These are phyloP conservation scores for Erpornis zantholeuca DNA, from an alignment of 2,113 vertebrate species.

Conservation along the genomic window DNA sequence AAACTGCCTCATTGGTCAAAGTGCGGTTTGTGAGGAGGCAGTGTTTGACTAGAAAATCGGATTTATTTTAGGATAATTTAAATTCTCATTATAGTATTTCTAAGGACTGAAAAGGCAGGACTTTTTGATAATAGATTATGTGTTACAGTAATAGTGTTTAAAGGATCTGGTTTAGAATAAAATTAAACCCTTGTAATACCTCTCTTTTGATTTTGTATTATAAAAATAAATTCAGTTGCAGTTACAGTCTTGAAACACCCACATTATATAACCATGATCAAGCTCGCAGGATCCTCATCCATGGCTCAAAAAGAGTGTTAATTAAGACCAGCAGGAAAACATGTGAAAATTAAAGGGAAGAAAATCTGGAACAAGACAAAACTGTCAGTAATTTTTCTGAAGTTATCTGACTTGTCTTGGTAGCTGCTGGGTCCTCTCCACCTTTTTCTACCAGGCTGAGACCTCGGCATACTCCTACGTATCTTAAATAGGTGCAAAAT, in stretches of 20 bases:
- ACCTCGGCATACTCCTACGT: rapidly evolving
- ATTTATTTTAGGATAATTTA: slow-evolving; percentile 36
- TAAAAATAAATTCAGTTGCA: slow-evolving; percentile 43
- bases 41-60: not conserved
- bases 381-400: not conserved
- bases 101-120: not conserved
- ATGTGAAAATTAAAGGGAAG: not conserved
- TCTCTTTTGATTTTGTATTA: not conserved
- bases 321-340: slow-evolving; percentile 35
- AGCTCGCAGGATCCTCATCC: slow-evolving; percentile 31
- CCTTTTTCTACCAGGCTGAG: not conserved
- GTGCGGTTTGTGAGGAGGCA: not conserved
- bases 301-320: not conserved
- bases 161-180: slow-evolving; percentile 14
- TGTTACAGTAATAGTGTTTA: not conserved
- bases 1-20: not conserved
- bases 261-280: not conserved
- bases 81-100: slow-evolving; percentile 11
- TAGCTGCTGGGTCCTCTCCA: not conserved
- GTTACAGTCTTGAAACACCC: slow-evolving; percentile 21
- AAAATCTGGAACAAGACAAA: not conserved
- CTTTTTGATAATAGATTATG: slow-evolving; percentile 17
- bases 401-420: not conserved
- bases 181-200: slow-evolving; percentile 20
- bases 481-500: not conserved